phyloP scores from a whole-genome alignment of 2,888 invertebrate species.

The Lasioglossum figueresi region DNA sequence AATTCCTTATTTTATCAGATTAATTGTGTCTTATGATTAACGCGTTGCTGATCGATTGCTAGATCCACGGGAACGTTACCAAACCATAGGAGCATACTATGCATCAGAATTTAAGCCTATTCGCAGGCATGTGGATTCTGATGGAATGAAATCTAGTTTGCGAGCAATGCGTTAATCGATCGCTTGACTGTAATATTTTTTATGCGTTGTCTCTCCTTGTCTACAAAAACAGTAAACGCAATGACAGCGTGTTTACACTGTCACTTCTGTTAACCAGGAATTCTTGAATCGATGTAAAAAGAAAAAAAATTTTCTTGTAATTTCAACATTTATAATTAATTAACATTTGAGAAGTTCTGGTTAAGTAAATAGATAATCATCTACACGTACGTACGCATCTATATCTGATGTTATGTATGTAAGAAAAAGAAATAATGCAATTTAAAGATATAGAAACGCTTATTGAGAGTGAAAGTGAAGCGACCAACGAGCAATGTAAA shows the following conservation, averaged over 20 bases:
- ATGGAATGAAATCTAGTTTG: background rate
- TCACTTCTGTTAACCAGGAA: conserved; percentile 41
- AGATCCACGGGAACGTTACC: background rate
- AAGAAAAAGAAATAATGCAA: conserved; percentile 33
- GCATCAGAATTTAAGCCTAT: background rate
- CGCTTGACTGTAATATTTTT: conserved; percentile 32
- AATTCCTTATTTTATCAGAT: conserved; percentile 51
- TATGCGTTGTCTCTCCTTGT: conserved; percentile 6
- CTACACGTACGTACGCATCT: conserved; percentile 28
- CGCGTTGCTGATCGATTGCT: conserved; percentile 8
- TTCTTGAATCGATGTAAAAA: conserved; percentile 20
- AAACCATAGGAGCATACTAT: background rate
- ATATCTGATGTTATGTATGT: conserved; percentile 51
- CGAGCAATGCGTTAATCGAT: conserved; percentile 25
- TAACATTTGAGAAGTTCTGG: conserved; percentile 35
- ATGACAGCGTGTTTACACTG: background rate
- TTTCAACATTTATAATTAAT: background rate
- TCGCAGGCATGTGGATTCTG: background rate
- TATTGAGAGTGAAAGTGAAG: conserved; percentile 20
- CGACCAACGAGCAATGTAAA: conserved; percentile 2
- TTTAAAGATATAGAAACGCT: conserved; percentile 32
- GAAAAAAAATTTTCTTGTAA: no score
- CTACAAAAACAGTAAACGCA: background rate
- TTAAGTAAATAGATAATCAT: conserved; percentile 29
- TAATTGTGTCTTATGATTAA: conserved; percentile 28